Conservation (phyloP, 2,888 invertebrate species). For the Apoderus coryli region DNA sequence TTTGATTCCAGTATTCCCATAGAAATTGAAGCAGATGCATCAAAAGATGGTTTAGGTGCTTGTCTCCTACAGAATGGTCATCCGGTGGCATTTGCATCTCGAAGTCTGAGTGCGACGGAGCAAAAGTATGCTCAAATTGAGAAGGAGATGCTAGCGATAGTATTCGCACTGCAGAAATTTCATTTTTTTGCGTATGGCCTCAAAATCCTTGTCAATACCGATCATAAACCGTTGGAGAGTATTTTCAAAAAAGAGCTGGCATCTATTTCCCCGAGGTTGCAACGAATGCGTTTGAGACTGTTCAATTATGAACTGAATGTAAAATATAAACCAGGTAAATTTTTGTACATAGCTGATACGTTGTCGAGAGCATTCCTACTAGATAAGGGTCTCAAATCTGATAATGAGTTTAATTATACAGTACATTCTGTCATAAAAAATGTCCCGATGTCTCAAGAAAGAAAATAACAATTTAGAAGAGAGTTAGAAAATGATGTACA, state of each 20-base stretch:
- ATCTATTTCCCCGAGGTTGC: constrained; percentile 19
- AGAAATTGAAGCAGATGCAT: constrained; percentile 23
- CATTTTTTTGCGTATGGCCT: constrained; percentile 21
- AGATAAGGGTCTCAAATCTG: constrained; percentile 7
- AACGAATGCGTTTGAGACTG: constrained; percentile 21
- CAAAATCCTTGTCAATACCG: constrained; percentile 19
- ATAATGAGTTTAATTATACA: constrained; percentile 12
- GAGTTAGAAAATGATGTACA: constrained; percentile 12
- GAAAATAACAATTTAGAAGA: too few species aligned
- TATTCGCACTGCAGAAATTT: constrained; percentile 22
- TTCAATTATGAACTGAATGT: constrained; percentile 20
- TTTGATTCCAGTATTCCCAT: constrained; percentile 19
- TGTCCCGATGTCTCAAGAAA: constrained; percentile 15
- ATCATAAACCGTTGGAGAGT: constrained; percentile 24
- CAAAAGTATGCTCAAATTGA: constrained; percentile 28
- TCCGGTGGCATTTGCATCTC: constrained; percentile 24
- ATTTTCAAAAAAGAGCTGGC: constrained; percentile 21
- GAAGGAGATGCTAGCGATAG: constrained; percentile 25
- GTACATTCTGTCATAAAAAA: constrained; percentile 14
- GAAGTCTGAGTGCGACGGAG: constrained; percentile 21
- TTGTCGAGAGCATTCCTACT: constrained; percentile 13
- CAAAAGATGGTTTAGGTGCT: constrained; percentile 21
- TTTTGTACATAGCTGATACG: constrained; percentile 18
- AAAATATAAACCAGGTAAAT: constrained; percentile 19
- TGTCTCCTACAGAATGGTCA: constrained; percentile 23